A percentile compares a stretch with the other conserved stretches of the same genome.
These are phyloP conservation scores for Dioctria rufipes DNA, from an alignment of 2,888 invertebrate genomes.

Conservation along the genomic window DNA sequence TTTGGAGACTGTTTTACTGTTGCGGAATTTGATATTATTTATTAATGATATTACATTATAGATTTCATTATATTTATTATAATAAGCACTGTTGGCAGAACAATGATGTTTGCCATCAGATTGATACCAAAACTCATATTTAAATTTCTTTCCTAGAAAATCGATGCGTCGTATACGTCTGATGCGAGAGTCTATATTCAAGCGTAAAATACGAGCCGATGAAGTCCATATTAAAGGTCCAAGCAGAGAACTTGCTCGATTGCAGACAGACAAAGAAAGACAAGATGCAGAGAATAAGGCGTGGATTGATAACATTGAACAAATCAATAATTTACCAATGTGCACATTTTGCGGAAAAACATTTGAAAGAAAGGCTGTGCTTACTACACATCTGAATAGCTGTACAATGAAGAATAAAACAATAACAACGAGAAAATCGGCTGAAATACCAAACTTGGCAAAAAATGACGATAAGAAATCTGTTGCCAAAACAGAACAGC, in stretches of 20 bases:
- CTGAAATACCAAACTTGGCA: neutral
- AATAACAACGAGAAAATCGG: conserved; percentile 20
- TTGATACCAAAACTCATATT: too few species aligned
- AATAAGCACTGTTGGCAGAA: too few species aligned
- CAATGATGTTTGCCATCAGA: too few species aligned
- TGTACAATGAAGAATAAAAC: conserved; percentile 73
- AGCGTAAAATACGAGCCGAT: conserved; percentile 77
- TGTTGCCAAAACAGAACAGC: neutral
- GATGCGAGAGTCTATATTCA: conserved; percentile 78
- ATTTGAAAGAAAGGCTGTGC: conserved; percentile 82
- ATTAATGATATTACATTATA: neutral
- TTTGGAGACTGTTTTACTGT: too few species aligned
- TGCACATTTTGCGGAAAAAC: conserved; percentile 77
- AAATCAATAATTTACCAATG: conserved; percentile 74
- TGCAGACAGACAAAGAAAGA: conserved; percentile 64
- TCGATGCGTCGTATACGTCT: conserved; percentile 80
- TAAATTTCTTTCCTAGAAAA: conserved; percentile 72
- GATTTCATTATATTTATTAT: too few species aligned
- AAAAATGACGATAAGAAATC: conserved; percentile 16
- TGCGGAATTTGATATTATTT: neutral
- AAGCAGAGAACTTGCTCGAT: conserved; percentile 67
- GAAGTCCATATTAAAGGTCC: conserved; percentile 72
- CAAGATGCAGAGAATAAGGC: conserved; percentile 15
- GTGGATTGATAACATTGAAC: conserved; percentile 76
- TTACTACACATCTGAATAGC: conserved; percentile 80